Evolutionary conservation across 1,140 invertebrate species (phyloP).

Genomic region (Bombus consobrinus): DNA sequence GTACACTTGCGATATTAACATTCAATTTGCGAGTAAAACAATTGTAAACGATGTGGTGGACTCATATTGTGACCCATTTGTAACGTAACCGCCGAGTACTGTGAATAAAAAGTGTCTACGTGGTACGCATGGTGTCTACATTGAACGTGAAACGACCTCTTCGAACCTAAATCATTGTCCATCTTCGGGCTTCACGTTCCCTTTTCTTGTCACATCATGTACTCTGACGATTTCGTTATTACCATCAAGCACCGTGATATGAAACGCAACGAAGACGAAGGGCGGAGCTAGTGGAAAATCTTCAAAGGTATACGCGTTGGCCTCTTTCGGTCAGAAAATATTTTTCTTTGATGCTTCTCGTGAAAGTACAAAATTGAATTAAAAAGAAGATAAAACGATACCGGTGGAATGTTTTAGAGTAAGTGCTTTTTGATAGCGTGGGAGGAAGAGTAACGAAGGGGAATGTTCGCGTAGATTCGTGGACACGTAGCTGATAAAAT

Average conservation of each 20-base stretch:
- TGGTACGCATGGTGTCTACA: slow-evolving; percentile 38
- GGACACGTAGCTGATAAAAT: neutral
- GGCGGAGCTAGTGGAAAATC: too few relatives aligned
- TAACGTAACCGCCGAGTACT: slow-evolving; percentile 64
- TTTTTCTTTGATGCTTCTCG: neutral
- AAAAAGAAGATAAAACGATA: neutral
- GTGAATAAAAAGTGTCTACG: slow-evolving; percentile 68
- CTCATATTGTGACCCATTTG: slow-evolving; percentile 68
- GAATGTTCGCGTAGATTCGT: neutral
- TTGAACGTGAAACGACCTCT: neutral
- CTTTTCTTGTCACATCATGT: neutral
- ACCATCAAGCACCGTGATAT: too few relatives aligned
- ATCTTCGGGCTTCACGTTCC: neutral
- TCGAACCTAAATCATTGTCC: neutral
- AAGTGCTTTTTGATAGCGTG: too few relatives aligned
- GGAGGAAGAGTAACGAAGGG: neutral
- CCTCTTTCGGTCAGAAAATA: neutral
- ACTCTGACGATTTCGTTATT: neutral
- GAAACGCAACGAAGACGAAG: neutral
- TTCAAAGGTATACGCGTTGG: neutral
- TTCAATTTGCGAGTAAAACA: slow-evolving; percentile 47
- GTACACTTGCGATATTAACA: slow-evolving; percentile 35
- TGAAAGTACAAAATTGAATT: neutral
- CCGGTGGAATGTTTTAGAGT: neutral
- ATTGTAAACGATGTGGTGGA: slow-evolving; percentile 58